phyloP scores from a whole-genome alignment of 1,140 invertebrate genomes.

The Calycopis cecrops region DNA sequence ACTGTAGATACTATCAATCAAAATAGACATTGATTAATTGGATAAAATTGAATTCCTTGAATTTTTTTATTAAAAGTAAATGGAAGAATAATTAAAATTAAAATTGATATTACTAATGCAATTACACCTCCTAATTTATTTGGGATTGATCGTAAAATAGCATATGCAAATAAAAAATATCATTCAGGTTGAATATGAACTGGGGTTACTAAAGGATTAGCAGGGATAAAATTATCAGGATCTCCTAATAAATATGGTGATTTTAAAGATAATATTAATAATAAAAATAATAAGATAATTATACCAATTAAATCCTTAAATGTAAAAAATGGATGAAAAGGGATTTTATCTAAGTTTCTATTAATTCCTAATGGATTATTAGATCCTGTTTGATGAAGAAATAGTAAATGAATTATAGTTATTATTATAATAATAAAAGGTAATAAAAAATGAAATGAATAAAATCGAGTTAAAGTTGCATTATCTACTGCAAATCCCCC shows the following conservation, averaged over 20 bases:
- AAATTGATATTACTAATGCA: slow-evolving; percentile 78
- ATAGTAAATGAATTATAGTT: slow-evolving; percentile 77
- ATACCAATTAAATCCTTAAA: slow-evolving; percentile 77
- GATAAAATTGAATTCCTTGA: slow-evolving; percentile 74
- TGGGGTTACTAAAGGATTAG: slow-evolving; percentile 81
- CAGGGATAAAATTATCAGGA: slow-evolving; percentile 82
- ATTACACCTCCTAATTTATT: slow-evolving; percentile 85
- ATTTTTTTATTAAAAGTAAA: slow-evolving; percentile 74
- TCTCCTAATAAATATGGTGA: slow-evolving; percentile 79
- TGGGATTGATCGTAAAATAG: slow-evolving; percentile 83
- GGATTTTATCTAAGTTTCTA: slow-evolving; percentile 78
- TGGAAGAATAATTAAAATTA: slow-evolving; percentile 77
- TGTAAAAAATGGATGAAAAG: slow-evolving; percentile 77
- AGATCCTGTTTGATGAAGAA: slow-evolving; percentile 70
- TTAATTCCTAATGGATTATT: slow-evolving; percentile 77
- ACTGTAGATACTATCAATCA: slow-evolving; percentile 74
- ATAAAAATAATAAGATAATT: slow-evolving; percentile 67
- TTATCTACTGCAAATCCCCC: slow-evolving; percentile 83
- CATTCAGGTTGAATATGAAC: slow-evolving; percentile 85
- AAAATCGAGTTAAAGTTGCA: slow-evolving; percentile 82
- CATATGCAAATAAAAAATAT: slow-evolving; percentile 86
- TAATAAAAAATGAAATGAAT: slow-evolving; percentile 82
- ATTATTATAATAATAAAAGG: slow-evolving; percentile 79
- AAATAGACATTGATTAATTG: slow-evolving; percentile 77
- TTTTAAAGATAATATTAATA: slow-evolving; percentile 66